Percentiles rank a stretch among this genome's conserved stretches.
Conservation (phyloP, 2,888 invertebrate species). For the Bombyx huttoni region DNA sequence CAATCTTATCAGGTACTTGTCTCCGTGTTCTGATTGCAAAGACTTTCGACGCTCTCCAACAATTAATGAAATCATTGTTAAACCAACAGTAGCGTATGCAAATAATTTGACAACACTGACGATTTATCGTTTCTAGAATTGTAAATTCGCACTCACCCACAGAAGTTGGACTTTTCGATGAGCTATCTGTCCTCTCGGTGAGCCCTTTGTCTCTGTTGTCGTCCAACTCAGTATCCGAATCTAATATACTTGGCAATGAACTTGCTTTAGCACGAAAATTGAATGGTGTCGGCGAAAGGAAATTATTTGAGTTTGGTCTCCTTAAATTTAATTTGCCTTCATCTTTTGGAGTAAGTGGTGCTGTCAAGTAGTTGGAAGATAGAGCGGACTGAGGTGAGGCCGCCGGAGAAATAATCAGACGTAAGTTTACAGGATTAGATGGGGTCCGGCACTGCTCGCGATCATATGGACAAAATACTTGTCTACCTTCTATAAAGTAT, state of each 20-base stretch:
- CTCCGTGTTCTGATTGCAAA: conserved; percentile 42
- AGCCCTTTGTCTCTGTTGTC: conserved; percentile 61
- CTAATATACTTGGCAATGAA: conserved; percentile 86
- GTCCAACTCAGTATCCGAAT: conserved; percentile 80
- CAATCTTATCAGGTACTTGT: conserved; percentile 40
- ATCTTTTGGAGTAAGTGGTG: conserved; percentile 30
- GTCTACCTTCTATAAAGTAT: conserved; percentile 86
- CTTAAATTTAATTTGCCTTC: conserved; percentile 23
- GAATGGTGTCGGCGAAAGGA: conserved; percentile 73
- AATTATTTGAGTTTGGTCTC: conserved; percentile 57
- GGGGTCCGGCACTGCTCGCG: conserved; percentile 50
- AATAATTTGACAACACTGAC: background rate
- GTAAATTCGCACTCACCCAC: conserved; percentile 51
- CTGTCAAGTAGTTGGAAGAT: conserved; percentile 42
- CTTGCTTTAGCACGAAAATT: conserved; percentile 76
- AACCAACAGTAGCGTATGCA: conserved; percentile 1
- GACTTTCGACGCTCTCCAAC: conserved; percentile 27
- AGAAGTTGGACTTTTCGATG: conserved; percentile 78
- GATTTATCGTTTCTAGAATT: background rate
- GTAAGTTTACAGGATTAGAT: conserved; percentile 62
- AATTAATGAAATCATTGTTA: conserved; percentile 10
- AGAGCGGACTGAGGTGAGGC: conserved; percentile 55
- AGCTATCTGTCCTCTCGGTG: conserved; percentile 53
- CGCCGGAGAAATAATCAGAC: conserved; percentile 75
- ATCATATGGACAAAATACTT: conserved; percentile 65